A percentile compares a stretch with the other conserved stretches of the same genome.
These are phyloP conservation scores for Psittacula echo DNA, from an alignment of 2,797 vertebrate genomes.

Conservation along the genomic window DNA sequence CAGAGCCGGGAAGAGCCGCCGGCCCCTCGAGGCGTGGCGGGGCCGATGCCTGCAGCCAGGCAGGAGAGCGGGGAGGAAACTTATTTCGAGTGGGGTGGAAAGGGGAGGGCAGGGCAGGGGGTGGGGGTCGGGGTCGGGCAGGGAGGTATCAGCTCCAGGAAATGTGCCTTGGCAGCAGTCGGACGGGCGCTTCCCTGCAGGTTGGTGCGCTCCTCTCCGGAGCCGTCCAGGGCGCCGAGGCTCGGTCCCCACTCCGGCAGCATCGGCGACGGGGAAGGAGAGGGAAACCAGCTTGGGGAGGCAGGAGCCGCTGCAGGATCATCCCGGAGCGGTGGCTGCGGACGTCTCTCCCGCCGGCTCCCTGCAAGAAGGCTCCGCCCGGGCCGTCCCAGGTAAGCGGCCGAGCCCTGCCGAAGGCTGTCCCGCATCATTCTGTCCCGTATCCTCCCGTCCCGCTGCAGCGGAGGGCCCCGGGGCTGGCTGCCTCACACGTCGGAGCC, in stretches of 20 bases:
- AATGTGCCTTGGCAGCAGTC: constrained; percentile 61
- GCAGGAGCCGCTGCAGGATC: not conserved
- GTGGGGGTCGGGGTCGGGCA: constrained; percentile 61
- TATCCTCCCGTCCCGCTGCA: not conserved
- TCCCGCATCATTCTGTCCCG: not conserved
- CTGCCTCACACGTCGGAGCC: not conserved
- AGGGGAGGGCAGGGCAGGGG: constrained; percentile 14
- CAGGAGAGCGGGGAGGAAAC: constrained; percentile 49
- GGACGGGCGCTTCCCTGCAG: constrained; percentile 53
- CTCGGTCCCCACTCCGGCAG: not conserved
- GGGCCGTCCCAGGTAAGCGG: constrained; percentile 31
- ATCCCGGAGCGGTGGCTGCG: not conserved
- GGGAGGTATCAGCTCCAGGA: constrained; percentile 61
- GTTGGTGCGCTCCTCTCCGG: not conserved
- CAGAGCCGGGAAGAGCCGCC: not conserved
- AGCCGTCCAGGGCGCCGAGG: not conserved
- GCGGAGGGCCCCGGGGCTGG: fast-evolving
- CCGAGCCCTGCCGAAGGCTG: not conserved
- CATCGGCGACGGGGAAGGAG: not conserved
- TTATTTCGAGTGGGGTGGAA: constrained; percentile 38
- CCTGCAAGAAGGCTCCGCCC: not conserved
- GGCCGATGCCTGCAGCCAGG: not conserved
- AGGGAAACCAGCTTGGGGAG: not conserved
- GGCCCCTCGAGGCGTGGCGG: constrained; percentile 39
- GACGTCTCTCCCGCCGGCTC: not conserved